Conservation (phyloP, 64 coral and sea anemone genomes). For the Stichodactyla mertensii region DNA sequence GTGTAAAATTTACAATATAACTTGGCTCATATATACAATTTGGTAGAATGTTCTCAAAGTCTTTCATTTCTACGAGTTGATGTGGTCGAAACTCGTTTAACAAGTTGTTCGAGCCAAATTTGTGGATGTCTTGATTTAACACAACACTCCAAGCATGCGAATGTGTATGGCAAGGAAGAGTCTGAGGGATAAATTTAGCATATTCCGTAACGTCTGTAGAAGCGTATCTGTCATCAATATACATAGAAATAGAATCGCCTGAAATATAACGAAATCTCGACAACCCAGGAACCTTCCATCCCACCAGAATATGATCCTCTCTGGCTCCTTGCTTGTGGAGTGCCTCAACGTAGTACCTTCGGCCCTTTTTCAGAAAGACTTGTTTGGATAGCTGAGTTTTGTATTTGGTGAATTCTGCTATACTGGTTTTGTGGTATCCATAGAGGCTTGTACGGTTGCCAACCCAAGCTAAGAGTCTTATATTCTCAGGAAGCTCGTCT, state of each 20-base stretch:
- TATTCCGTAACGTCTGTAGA: constrained; percentile 73
- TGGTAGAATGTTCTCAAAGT: constrained; percentile 49
- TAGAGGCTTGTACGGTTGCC: constrained; percentile 66
- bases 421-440: constrained; percentile 33
- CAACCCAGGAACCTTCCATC: constrained; percentile 79
- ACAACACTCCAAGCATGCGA: constrained; percentile 27
- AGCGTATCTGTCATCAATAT: constrained; percentile 50
- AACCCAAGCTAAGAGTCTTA: constrained; percentile 72
- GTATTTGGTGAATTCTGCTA: constrained; percentile 89
- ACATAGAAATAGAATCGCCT: constrained; percentile 67
- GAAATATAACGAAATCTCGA: constrained; percentile 61
- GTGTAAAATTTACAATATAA: constrained; percentile 75
- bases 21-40: constrained; percentile 73
- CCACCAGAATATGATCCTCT: constrained; percentile 79
- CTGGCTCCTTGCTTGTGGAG: constrained; percentile 80
- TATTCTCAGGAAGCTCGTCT: constrained; percentile 57
- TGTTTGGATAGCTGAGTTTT: constrained; percentile 66
- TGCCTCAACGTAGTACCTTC: constrained; percentile 87
- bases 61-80: neutral
- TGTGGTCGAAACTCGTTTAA: neutral
- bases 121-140: constrained; percentile 30
- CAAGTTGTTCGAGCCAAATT: constrained; percentile 51
- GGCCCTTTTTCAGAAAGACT: constrained; percentile 54
- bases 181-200: constrained; percentile 67
- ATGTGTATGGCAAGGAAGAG: constrained; percentile 70